Evolutionary conservation across 2,888 invertebrate species (phyloP), one percentile per base, ranked within the genome.

Genomic region (Stenolophus ochropezus): DNA sequence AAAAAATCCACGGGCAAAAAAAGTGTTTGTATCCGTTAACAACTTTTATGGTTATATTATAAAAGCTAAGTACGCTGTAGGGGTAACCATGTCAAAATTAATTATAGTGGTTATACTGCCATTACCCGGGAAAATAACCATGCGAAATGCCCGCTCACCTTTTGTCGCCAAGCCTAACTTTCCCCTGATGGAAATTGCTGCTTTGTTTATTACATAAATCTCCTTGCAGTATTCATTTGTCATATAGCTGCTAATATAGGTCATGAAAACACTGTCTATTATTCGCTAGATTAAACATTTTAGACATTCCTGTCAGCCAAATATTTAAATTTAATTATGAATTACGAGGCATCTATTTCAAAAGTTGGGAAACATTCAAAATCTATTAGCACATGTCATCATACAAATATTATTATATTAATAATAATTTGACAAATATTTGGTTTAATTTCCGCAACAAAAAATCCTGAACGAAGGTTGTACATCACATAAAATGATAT

Each of bases 11-110:
- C 23, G 18, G 23, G 65, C 33, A 69, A 69, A 73, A 73, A 49
- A 73, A 47, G 18, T 73, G 23, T 73, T 49, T 73, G 27, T 73
- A 21, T 49, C 21, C 21, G 49, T 49, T 73, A 73, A 23, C 49
- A 73, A 47, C 49, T 49, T 73, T 73, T 49, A 73, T 73, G 73
- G 47, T 73, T 47, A 73, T 49, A 49, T 73, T 49, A 49, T 73
- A 47, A 73, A 73, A 73, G 73, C 47, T 73, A 73, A 73, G 73
- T 73, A 73, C 21, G 73, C 73, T 14, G 47, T 73, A 73, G 49
- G 47, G 49, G 21, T 73, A 73, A 73, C 73, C 49, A 73, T 73
- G 73, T 73, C 73, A 73, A 47, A 49, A 73, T 73, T 73, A 73
- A 73, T 73, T 73, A 73, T 73, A 73, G 73, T 73, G 47, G 47